phyloP scores from a whole-genome alignment of 1,140 invertebrate species.

The Papilio machaon region DNA sequence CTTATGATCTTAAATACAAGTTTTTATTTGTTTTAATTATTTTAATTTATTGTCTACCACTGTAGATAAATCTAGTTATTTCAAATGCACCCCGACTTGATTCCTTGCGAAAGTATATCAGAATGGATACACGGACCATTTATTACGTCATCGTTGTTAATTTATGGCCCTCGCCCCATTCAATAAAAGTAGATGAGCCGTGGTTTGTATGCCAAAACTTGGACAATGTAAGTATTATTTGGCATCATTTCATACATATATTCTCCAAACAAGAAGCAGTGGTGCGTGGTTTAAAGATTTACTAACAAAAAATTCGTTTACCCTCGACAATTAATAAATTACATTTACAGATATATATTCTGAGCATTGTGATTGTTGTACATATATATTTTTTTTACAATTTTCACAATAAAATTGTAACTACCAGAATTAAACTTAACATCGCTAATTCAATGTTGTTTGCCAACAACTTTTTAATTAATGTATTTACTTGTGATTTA shows the following conservation, averaged over 20 bases:
- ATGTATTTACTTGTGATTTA: neutral
- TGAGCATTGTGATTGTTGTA: neutral
- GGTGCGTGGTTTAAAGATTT: constrained; percentile 16
- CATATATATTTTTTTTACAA: neutral
- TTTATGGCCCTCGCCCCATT: constrained; percentile 66
- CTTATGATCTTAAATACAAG: neutral
- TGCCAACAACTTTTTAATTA: neutral
- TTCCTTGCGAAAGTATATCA: constrained; percentile 45
- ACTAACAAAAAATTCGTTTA: neutral
- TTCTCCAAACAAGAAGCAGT: constrained; percentile 21
- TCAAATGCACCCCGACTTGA: constrained; percentile 37
- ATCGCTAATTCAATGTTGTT: neutral
- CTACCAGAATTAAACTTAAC: neutral
- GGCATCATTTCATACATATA: constrained; percentile 39
- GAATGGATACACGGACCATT: constrained; percentile 64
- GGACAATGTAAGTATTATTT: constrained; percentile 45
- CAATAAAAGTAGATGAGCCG: constrained; percentile 75
- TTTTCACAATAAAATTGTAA: neutral
- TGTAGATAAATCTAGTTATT: constrained; percentile 15
- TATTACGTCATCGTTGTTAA: constrained; percentile 69
- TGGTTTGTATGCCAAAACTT: constrained; percentile 63
- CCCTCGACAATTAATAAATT: constrained; percentile 19
- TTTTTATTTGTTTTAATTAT: neutral
- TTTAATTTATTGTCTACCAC: neutral
- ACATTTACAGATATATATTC: neutral